A percentile compares a stretch with the other conserved stretches of the same genome.
These are phyloP conservation scores for Manis javanica DNA, from an alignment of 2,797 vertebrate species.

Conservation along the genomic window DNA sequence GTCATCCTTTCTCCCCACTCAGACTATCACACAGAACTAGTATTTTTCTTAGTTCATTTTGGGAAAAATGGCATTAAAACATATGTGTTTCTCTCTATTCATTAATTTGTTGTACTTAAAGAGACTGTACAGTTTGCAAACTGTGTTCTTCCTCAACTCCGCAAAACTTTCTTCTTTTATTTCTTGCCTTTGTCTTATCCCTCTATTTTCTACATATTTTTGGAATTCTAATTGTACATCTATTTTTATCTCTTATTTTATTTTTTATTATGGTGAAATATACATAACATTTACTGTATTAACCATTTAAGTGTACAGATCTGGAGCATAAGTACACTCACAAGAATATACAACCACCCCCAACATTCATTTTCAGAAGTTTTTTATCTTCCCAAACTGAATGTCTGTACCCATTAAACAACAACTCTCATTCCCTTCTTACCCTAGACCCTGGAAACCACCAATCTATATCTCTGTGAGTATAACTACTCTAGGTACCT, in stretches of 20 bases:
- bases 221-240: neutral
- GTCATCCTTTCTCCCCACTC: neutral
- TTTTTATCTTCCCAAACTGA: neutral
- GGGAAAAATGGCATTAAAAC: neutral
- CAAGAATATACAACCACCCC: neutral
- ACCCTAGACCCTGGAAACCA: neutral
- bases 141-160: neutral
- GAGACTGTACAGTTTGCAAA: neutral
- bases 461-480: neutral
- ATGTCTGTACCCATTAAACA: neutral
- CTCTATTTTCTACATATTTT: neutral
- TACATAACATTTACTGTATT: neutral
- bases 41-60: neutral
- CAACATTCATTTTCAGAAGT: neutral
- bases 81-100: neutral
- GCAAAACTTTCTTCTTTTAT: neutral
- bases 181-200: neutral
- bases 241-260: neutral
- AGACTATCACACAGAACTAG: neutral
- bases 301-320: neutral
- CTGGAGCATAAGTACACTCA: neutral
- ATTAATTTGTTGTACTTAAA: neutral
- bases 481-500: neutral
- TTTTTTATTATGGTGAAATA: neutral
- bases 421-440: neutral